These are phyloP conservation scores for Mus minutoides DNA, from an alignment of 2,797 vertebrate genomes.

Conservation along the genomic window DNA sequence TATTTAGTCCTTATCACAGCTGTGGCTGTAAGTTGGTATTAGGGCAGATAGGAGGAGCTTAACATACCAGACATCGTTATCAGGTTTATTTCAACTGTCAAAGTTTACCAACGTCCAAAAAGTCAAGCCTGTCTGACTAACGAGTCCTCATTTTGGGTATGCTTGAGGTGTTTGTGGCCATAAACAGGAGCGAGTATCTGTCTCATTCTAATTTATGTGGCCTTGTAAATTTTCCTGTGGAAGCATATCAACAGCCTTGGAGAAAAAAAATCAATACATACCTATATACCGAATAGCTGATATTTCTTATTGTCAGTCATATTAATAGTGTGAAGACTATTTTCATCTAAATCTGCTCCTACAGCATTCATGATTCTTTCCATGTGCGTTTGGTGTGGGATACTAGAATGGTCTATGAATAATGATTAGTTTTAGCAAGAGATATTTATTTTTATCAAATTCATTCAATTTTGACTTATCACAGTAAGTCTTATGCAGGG, in stretches of 20 bases:
- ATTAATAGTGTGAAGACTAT: background rate
- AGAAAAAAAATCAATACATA: background rate
- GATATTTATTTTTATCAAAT: constrained; percentile 66
- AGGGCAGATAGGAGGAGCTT: background rate
- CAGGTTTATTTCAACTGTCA: background rate
- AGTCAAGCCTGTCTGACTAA: background rate
- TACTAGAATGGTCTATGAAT: constrained; percentile 23
- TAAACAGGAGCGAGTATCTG: background rate
- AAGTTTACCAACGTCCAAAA: background rate
- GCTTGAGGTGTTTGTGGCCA: background rate
- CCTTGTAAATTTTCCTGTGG: background rate
- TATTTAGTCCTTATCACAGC: background rate
- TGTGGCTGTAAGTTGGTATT: background rate
- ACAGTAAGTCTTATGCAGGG: constrained; percentile 69
- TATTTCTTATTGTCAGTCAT: constrained; percentile 6
- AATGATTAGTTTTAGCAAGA: constrained; percentile 39
- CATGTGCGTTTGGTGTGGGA: background rate
- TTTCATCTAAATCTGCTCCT: background rate
- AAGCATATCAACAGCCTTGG: background rate
- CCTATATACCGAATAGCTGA: background rate
- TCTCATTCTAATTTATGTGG: background rate
- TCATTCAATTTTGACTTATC: constrained; percentile 75
- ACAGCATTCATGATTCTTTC: background rate
- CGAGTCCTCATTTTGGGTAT: background rate
- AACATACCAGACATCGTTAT: background rate